phyloP scores from a whole-genome alignment of 1,140 invertebrate genomes.

The Cataglyphis hispanica region DNA sequence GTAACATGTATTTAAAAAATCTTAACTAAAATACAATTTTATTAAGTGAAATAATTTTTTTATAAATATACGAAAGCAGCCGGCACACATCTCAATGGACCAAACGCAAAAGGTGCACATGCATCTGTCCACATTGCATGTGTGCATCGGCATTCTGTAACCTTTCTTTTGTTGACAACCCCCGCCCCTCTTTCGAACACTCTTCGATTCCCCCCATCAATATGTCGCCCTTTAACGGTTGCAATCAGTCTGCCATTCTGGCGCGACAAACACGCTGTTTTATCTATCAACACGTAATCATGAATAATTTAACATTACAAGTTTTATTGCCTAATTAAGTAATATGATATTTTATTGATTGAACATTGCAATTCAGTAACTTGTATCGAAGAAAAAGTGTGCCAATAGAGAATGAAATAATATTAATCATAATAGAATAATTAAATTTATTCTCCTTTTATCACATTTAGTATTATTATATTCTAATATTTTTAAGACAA shows the following conservation, averaged over 20 bases:
- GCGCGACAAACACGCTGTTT: slow-evolving; percentile 35
- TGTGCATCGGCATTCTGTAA: slow-evolving; percentile 72
- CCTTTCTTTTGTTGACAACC: slow-evolving; percentile 34
- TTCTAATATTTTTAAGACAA: too few relatives aligned
- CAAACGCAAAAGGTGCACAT: slow-evolving; percentile 68
- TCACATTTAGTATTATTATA: too few relatives aligned
- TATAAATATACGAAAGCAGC: slow-evolving; percentile 27
- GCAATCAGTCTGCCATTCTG: slow-evolving; percentile 54
- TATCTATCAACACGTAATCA: slow-evolving; percentile 37
- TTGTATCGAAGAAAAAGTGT: not conserved
- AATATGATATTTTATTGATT: not conserved
- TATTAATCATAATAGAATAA: too few relatives aligned
- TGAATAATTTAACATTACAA: slow-evolving; percentile 42
- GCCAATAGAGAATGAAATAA: not conserved
- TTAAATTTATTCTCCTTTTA: too few relatives aligned
- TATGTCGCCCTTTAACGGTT: slow-evolving; percentile 71
- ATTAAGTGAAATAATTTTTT: slow-evolving; percentile 18
- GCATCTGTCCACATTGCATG: slow-evolving; percentile 70
- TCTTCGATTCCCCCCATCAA: slow-evolving; percentile 50
- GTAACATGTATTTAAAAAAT: not conserved
- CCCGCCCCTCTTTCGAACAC: slow-evolving; percentile 36
- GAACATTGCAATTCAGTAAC: not conserved
- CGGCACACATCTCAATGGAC: slow-evolving; percentile 66
- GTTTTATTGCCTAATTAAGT: slow-evolving; percentile 28
- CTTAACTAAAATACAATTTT: not conserved